Percentiles rank a stretch among this genome's conserved stretches.
Evolutionary conservation across 1,140 invertebrate genomes (phyloP).

Genomic region (Pseudobourletiella spinata): DNA sequence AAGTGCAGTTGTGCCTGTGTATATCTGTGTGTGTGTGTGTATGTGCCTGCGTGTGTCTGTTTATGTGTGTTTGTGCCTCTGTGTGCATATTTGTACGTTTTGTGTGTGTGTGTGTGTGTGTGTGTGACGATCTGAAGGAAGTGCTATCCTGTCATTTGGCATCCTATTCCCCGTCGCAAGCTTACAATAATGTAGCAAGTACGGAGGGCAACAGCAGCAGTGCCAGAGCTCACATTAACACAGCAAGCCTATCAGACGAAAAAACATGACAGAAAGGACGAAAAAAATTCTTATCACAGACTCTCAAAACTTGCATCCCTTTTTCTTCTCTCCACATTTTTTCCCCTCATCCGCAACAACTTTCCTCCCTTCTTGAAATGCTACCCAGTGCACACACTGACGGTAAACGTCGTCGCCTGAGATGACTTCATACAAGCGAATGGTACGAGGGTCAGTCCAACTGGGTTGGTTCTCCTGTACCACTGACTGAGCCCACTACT

Average conservation of each 20-base stretch:
- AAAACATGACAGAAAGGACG: background rate
- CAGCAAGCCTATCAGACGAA: background rate
- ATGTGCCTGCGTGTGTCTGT: background rate
- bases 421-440: no score
- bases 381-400: no score
- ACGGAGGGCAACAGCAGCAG: background rate
- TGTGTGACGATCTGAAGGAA: background rate
- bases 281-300: slow-evolving; percentile 10
- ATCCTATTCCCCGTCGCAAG: background rate
- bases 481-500: no score
- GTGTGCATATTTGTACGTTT: background rate
- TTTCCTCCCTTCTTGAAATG: no score
- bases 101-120: background rate
- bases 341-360: no score
- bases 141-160: slow-evolving; percentile 5
- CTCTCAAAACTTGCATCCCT: no score
- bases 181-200: background rate
- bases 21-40: background rate
- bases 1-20: background rate
- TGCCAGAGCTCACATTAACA: background rate
- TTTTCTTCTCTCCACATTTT: no score
- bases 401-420: no score
- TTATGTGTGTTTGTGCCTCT: background rate
- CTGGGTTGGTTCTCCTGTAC: no score
- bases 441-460: no score